Evolutionary conservation across 2,113 vertebrate species (phyloP), one percentile per base, ranked within the genome.

Genomic region (Mionectes macconnelli): DNA sequence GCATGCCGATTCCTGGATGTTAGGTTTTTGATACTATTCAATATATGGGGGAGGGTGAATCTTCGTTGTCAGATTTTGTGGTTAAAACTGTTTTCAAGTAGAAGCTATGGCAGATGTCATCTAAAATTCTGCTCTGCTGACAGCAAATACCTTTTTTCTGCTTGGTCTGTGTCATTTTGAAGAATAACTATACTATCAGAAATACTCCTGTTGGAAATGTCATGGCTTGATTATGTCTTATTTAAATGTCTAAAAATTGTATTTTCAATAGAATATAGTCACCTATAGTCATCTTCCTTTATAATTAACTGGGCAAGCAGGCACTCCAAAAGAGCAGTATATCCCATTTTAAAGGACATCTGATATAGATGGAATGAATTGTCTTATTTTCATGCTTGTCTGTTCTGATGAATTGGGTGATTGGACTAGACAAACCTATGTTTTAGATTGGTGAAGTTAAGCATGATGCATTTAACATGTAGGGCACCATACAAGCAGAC

Each of bases 21-120:
- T 47, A 28, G 13, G 7, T 83, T 81, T 85, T 42, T 64, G 22
- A 64, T 55, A 17, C 57, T 84, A 21, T 49, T 55, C 24, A 70
- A 68, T 56, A 24, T 74, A 31, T 53, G 42, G 17, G 44, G 8
- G 12, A 52, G 21, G 42, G 27, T 87, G 60, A 84, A 37, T 80
- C 60, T 88, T 79, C 50, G 39, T 68, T 77, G 62, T 44, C 52
- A 42, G 31, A 55, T 44, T 94, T 85, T 4, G 2, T 20, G 40
- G 40, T 44, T 90, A 69, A 90, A 94, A 84, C 91, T 77, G 74
- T 92, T 92, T 95, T 96, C 35, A 45, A 72, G 4, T 21, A 28
- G 53, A 62, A 86, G 63, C 69, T 44, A 47, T 44, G 45, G 49
- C 40, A 86, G 77, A 56, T 91, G 56, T 74, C 45, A 82, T 94